Conservation (phyloP, 2,113 vertebrate genomes). For the Lonchura striata region DNA sequence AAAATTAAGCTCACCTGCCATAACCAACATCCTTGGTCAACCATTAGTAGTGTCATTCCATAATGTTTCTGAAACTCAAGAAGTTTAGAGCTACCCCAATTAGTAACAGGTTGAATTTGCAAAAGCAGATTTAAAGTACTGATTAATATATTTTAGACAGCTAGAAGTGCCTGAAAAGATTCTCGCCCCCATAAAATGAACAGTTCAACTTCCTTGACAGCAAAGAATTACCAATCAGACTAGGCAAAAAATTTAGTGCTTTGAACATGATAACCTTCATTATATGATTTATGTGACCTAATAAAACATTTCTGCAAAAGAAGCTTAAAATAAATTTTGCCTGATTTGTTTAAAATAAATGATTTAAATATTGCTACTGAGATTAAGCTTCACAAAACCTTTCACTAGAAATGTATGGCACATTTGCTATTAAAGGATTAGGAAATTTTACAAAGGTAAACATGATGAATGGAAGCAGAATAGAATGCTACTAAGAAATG, state of each 20-base stretch:
- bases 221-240: neutral
- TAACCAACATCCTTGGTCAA: neutral
- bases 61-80: neutral
- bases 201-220: neutral
- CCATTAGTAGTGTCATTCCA: neutral
- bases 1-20: neutral
- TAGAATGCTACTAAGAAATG: neutral
- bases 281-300: constrained; percentile 13
- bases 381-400: neutral
- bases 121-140: neutral
- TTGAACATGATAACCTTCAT: neutral
- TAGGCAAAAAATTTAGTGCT: neutral
- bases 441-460: neutral
- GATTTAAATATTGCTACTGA: neutral
- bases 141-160: neutral
- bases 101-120: neutral
- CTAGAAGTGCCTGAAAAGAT: neutral
- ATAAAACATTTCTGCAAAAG: constrained; percentile 15
- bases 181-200: neutral
- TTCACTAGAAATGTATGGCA: neutral
- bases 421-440: neutral
- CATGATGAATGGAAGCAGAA: neutral
- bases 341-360: constrained; percentile 3
- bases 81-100: neutral
- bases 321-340: neutral